Evolutionary conservation across 2,888 invertebrate genomes (phyloP), one percentile per base, ranked within the genome.

Genomic region (Tanaodytes sp.): DNA sequence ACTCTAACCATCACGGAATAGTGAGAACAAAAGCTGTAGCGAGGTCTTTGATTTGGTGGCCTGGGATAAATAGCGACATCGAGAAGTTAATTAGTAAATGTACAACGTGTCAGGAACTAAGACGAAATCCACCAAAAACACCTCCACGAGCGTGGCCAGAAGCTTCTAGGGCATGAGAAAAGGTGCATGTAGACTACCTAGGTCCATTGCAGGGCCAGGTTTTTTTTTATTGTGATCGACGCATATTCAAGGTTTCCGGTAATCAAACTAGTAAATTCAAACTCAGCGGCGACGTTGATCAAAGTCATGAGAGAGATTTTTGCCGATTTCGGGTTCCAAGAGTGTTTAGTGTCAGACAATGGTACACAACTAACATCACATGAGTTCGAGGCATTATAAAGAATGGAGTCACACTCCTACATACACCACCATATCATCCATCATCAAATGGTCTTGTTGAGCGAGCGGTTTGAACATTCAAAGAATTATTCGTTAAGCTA

Each of bases 171-270:
- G 16, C 48, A 1, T 59, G 49, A 49, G 33, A 59, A n/a, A 36
- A 49, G 4, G 20, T 59, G 2, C 59, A 59, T 14, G 15, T 31
- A 8, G 59, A 59, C n/a, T 59, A 59, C 18, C 2, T 16, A 1
- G 49, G 49, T 11, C 59, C 49, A 31, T 49, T n/a, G n/a, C n/a
- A n/a, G n/a, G n/a, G n/a, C n/a, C n/a, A n/a, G n/a, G n/a, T n/a
- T n/a, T n/a, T 61, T 52, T 19, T 12, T 61, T 1, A 36, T 61
- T 5, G 1, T 51, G 30, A 33, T 61, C n/a, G 61, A 61, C 16
- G 45, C 51, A 1, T 51, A 20, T 23, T 42, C 61, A 12, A 15
- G 18, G 1, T 51, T 61, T 33, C 61, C 61, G 0, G 33, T 61
- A 2, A 30, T 61, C 6, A 61, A 45, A n/a, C 11, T 16, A 11